Base-by-base conservation (phyloP, 2,888 invertebrate species). In the Auanema sp. region DNA sequence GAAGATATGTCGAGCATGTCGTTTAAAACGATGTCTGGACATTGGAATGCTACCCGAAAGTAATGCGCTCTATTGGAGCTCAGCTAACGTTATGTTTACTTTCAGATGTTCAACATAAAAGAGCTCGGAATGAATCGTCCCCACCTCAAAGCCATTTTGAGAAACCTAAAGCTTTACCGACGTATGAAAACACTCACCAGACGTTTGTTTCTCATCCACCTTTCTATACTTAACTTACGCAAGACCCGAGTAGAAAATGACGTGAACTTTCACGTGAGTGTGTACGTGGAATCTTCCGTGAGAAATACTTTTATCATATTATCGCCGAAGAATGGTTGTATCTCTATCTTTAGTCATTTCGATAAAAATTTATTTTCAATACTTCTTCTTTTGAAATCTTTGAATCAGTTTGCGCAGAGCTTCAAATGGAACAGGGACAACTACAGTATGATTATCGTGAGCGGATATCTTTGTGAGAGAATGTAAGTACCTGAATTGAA, bases 1-100 rank as follows among this genome's bases (percentile, higher is more conserved):
- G 10, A 81, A 81, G 55, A 80, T 81, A 42, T 81, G 81, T 53
- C 71, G 80, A 5, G 68, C 71, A 18, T 81, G 81, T 52, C 67
- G 80, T 4, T 72, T 81, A 71, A 77, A 78, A 56, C 65, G 78
- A 1, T 81, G 81, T 51, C 24, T 81, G 43, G 77, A 79, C 24
- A 73, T 80, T 64, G 81, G 81, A 49, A 81, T 81, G 81, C 57
- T 79, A n/a, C 79, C 79, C 1, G 80, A 81, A 63, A 81, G 80
- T 80, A 51, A 71, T 14, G 10, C 6, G 18, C 16, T 14, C 14
- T n/a, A 49, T 23, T 10, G 24, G 21, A 43, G 56, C 40, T 12
- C 21, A 40, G 12, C 16, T n/a, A 16, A 55, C 11, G 14, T 11
- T 0, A 0, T 12, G 41, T 16, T 23, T 18, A 33, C 44, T 59